Conservation (phyloP, 2,113 vertebrate species). For the Cephalopholis sonnerati region DNA sequence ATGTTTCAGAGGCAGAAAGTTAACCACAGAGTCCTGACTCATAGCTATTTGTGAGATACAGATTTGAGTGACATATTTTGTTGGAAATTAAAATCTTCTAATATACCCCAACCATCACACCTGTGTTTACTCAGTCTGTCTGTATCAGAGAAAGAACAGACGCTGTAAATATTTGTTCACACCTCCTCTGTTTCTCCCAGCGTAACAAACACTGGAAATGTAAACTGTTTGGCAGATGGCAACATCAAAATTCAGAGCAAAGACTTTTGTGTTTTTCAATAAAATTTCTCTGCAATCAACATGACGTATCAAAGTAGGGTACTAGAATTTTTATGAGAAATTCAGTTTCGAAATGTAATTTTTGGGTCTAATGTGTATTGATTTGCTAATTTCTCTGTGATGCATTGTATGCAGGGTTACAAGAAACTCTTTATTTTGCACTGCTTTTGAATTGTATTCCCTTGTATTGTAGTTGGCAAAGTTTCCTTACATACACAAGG, state of each 20-base stretch:
- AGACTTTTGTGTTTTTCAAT: neutral
- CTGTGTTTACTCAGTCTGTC: conserved; percentile 26
- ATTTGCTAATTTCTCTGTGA: conserved; percentile 35
- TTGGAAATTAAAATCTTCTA: conserved; percentile 20
- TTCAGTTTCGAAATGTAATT: conserved; percentile 20
- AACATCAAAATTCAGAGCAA: conserved; percentile 40
- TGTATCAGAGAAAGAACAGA: conserved; percentile 34
- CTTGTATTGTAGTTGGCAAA: conserved; percentile 5
- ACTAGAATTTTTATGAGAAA: neutral
- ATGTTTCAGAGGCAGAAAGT: no score
- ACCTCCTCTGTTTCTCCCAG: conserved; percentile 22
- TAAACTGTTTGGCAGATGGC: conserved; percentile 58
- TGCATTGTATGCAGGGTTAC: neutral
- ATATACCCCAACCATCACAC: conserved; percentile 33
- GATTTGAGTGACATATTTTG: conserved; percentile 10
- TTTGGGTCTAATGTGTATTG: conserved; percentile 12
- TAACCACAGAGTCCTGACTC: neutral
- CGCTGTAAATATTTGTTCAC: conserved; percentile 59
- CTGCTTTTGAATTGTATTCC: conserved; percentile 15
- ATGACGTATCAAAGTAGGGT: conserved; percentile 4
- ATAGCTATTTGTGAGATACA: neutral
- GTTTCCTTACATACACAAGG: conserved; percentile 35
- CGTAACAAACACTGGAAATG: conserved; percentile 18
- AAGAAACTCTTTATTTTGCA: neutral
- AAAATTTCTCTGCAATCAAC: neutral